Base-by-base conservation (phyloP, 2,113 vertebrate genomes). In the Piaya cayana region DNA sequence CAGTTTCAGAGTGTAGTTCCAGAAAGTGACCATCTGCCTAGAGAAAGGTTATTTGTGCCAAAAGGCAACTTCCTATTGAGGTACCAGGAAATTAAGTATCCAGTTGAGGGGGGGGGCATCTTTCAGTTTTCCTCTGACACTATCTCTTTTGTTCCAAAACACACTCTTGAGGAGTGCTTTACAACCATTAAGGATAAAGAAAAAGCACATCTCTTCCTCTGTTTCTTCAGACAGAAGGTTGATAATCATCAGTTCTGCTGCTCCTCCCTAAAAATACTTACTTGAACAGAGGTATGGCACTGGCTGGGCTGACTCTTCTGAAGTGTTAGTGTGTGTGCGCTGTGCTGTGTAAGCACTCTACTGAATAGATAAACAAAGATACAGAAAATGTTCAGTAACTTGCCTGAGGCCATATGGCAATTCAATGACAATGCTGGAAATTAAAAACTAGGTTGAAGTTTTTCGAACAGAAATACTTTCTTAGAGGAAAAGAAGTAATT, bases 381-480 rank as follows among this genome's bases (percentile, higher is more conserved):
- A 77, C 3, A 42, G 86, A 86, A 88, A 92, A 37, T 76, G 50
- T 65, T 92, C 67, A 55, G 63, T 82, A 93, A 85, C 39, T 52
- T 83, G 93, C 95, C 63, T 34, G 37, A 65, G 88, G 92, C 75
- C 68, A 52, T 82, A 77, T 26, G 55, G 59, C 82, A 92, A 82
- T 81, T 90, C 90, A 93, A 50, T 95, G 95, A 90, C 90, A 94
- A 94, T 77, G 45, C 27, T 81, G 42, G 55, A 55, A 94, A 93
- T 92, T 94, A 92, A 90, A 95, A 94, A 90, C 22, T 53, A 86
- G 22, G 42, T 45, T 90, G 82, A 74, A 70, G 36, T 42, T 86
- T 92, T 87, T 94, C 59, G 70, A 86, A 79, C 18, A 82, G 17
- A 77, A 95, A 42, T 82, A 69, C 53, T 82, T 93, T 75, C 63